A percentile compares a stretch with the other conserved stretches of the same genome.
Evolutionary conservation across 2,888 invertebrate genomes (phyloP).

Genomic region (Netelia virgata): DNA sequence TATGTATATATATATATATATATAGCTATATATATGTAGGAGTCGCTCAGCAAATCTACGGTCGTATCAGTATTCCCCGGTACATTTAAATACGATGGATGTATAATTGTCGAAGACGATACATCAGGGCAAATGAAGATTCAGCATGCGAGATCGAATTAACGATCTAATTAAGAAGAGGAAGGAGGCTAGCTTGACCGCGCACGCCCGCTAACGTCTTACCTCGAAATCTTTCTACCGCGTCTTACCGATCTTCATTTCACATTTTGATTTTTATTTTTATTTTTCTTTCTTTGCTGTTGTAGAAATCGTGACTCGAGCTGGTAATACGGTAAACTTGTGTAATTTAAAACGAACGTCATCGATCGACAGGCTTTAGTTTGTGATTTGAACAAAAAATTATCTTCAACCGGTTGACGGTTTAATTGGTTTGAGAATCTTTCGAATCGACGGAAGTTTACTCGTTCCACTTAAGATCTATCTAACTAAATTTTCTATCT

Average conservation of each 20-base stretch:
- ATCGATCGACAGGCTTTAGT: too few relatives aligned
- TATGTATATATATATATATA: constrained; percentile 53
- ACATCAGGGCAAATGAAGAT: neutral
- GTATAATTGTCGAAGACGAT: constrained; percentile 5
- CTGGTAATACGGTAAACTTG: too few relatives aligned
- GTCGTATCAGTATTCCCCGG: neutral
- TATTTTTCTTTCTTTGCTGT: too few relatives aligned
- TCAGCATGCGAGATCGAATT: constrained; percentile 66
- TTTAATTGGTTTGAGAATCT: too few relatives aligned
- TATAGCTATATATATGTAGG: constrained; percentile 53
- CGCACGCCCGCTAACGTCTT: neutral
- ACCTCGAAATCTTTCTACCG: neutral
- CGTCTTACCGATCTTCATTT: neutral
- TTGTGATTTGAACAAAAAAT: too few relatives aligned
- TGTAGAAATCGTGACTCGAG: too few relatives aligned
- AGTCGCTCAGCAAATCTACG: constrained; percentile 15
- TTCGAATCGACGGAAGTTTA: too few relatives aligned
- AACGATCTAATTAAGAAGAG: constrained; percentile 79
- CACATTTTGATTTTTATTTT: neutral
- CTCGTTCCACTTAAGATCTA: too few relatives aligned
- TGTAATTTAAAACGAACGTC: too few relatives aligned
- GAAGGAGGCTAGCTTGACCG: constrained; percentile 15
- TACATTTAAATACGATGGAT: neutral
- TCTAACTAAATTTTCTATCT: too few relatives aligned
- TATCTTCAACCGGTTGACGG: too few relatives aligned